Evolutionary conservation across 2,888 invertebrate genomes (phyloP), one percentile per base, ranked within the genome.

Genomic region (Thymelicus lineola): DNA sequence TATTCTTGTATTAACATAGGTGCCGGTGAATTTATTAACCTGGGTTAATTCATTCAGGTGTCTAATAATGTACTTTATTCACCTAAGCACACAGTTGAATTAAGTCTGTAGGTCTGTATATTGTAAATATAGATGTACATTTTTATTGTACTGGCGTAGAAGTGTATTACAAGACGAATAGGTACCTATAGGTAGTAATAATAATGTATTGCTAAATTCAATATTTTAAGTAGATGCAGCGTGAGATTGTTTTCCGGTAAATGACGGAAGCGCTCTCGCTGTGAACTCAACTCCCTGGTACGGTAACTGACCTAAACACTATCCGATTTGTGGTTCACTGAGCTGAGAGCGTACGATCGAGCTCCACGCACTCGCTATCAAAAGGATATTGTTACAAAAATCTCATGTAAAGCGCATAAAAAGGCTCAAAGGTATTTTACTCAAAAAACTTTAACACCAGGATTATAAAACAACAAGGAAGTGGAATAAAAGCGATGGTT

Each of bases 281-380:
- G 45, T 55, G 67, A 50, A 28, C 67, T 55, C 61, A 20, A 28
- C 28, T 28, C 28, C n/a, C 20, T 67, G 61, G 48, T 57, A 15
- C 62, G 61, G 46, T 57, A 57, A 62, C 20, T 68, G 68, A 68
- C 68, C 68, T 62, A 46, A 68, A 68, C 68, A 57, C 55, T 68
- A 68, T 57, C 17, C 67, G 67, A 67, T 68, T 35, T 62, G 68
- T 62, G 68, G 68, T 55, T 68, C 68, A 68, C 36, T 62, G 68
- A 68, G 55, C 68, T 46, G 68, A 36, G 57, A 45, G 68, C 62
- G 68, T 57, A 57, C 62, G 57, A 68, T 62, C 46, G 68, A 35
- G 36, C 57, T 35, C 14, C 57, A 15, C 67, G 60, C 67, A 55
- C 67, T 35, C 55, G 45, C 14, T n/a, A 55, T 45, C 17, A 7